Evolutionary conservation across 2,113 vertebrate species (phyloP).

Genomic region (Mohoua ochrocephala): DNA sequence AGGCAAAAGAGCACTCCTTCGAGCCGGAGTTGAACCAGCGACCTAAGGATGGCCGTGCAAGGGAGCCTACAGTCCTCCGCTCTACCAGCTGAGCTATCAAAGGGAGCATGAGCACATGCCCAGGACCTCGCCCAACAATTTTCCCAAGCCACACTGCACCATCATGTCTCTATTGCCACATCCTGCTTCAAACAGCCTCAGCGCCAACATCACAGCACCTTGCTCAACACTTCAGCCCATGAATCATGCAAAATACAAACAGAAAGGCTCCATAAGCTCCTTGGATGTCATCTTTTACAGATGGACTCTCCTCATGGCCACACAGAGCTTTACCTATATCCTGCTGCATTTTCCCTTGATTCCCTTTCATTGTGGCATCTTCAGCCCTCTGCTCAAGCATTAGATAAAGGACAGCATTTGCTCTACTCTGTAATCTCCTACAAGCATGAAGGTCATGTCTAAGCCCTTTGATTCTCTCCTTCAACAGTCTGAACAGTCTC

Average conservation of each 20-base stretch:
- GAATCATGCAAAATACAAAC: neutral
- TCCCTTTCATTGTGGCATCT: neutral
- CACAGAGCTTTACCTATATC: neutral
- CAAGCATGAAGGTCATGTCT: neutral
- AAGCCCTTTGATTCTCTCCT: neutral
- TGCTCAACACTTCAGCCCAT: neutral
- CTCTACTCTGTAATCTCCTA: neutral
- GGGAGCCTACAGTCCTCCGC: conserved; percentile 79
- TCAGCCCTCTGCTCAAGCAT: neutral
- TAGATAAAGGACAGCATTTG: neutral
- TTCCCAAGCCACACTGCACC: neutral
- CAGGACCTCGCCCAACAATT: neutral
- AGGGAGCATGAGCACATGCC: neutral
- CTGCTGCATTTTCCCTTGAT: neutral
- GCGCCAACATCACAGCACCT: neutral
- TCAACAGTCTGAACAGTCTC: neutral
- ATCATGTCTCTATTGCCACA: neutral
- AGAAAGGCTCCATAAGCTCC: neutral
- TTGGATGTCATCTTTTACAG: neutral
- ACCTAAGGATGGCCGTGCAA: conserved; percentile 76
- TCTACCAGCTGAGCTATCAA: conserved; percentile 89
- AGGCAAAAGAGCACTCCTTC: neutral
- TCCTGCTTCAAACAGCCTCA: neutral
- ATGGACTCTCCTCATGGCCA: neutral
- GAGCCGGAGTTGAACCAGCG: conserved; percentile 81